Percentiles rank a stretch among this genome's conserved stretches.
phyloP scores from a whole-genome alignment of 2,797 vertebrate genomes.

The Hylomyscus alleni region DNA sequence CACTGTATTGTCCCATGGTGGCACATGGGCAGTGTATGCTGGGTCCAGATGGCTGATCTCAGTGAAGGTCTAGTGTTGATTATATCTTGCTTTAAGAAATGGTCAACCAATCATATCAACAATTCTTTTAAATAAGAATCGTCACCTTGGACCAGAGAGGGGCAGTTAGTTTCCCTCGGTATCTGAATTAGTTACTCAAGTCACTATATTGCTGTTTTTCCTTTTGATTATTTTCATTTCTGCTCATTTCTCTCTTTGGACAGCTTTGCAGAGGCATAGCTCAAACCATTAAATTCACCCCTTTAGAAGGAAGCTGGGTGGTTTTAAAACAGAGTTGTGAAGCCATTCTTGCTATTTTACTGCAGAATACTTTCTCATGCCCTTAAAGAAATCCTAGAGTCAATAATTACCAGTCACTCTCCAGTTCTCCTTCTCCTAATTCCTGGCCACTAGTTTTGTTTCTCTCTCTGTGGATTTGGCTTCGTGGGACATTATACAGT shows the following conservation, averaged over 20 bases:
- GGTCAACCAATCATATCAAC: neutral
- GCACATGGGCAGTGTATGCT: neutral
- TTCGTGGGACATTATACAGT: neutral
- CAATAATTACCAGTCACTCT: neutral
- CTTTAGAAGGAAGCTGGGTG: neutral
- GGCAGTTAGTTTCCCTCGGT: neutral
- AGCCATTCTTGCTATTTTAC: neutral
- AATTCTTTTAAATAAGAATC: neutral
- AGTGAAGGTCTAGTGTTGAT: neutral
- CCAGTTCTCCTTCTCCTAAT: neutral
- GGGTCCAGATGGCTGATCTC: neutral
- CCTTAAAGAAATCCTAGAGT: neutral
- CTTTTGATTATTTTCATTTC: neutral
- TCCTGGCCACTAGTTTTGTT: neutral
- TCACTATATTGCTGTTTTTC: neutral
- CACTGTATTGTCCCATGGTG: neutral
- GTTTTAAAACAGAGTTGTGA: neutral
- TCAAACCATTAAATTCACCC: neutral
- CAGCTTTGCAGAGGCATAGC: neutral
- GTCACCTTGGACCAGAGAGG: neutral
- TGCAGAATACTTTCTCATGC: neutral
- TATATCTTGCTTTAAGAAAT: slow-evolving; percentile 12
- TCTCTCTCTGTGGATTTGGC: neutral
- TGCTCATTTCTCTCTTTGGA: neutral
- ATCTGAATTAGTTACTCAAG: neutral